Evolutionary conservation across 2,797 vertebrate genomes (phyloP).

Genomic region (Lepilemur ruficaudatus): DNA sequence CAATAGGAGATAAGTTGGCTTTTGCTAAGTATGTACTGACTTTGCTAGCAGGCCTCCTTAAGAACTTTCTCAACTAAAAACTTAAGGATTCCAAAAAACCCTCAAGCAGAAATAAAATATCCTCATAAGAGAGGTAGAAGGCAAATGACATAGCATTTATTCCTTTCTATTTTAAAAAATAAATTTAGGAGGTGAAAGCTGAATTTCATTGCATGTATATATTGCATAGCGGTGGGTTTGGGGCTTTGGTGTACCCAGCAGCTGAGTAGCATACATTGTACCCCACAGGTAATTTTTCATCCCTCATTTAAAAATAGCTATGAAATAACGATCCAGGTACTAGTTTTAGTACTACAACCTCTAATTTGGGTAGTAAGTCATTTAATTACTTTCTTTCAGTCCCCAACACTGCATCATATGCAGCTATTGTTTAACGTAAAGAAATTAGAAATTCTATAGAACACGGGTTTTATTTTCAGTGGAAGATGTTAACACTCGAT

Average conservation of each 20-base stretch:
- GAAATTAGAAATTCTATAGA: conserved; percentile 5
- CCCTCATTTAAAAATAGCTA: not conserved
- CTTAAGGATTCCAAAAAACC: not conserved
- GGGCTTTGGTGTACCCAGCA: too few species aligned
- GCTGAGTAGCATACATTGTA: not conserved
- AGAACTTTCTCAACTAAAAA: not conserved
- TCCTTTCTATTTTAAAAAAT: too few species aligned
- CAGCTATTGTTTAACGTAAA: not conserved
- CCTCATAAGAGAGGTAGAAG: not conserved
- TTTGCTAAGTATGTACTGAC: not conserved
- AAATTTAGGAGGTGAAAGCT: too few species aligned
- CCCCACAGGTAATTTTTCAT: not conserved
- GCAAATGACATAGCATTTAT: not conserved
- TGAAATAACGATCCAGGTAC: not conserved
- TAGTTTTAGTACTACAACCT: not conserved
- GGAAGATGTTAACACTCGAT: not conserved
- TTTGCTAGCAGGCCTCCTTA: not conserved
- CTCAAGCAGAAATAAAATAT: conserved; percentile 21
- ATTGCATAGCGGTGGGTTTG: too few species aligned
- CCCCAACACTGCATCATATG: not conserved
- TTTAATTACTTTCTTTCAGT: not conserved
- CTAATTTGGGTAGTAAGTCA: not conserved
- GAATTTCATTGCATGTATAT: too few species aligned
- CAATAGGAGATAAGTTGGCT: not conserved
- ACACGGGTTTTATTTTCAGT: conserved; percentile 18